phyloP scores from a whole-genome alignment of 2,797 vertebrate species.

The Siniperca obscura region DNA sequence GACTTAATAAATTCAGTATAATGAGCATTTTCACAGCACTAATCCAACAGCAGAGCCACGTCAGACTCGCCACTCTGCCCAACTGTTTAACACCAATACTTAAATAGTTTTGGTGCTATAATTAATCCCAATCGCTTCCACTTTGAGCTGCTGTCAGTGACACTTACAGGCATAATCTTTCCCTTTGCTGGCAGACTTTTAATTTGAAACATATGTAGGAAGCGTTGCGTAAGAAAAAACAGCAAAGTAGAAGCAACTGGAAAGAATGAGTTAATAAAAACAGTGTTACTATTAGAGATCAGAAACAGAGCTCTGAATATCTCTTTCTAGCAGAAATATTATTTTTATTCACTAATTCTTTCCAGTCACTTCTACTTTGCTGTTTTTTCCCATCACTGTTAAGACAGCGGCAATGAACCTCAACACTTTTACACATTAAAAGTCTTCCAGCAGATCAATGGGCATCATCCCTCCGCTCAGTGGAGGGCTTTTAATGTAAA shows the following conservation, averaged over 20 bases:
- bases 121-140: too few relatives aligned
- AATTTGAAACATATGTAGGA: neutral
- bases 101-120: too few relatives aligned
- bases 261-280: neutral
- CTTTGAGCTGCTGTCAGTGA: too few relatives aligned
- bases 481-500: too few relatives aligned
- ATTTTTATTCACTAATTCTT: neutral
- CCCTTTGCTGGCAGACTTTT: neutral
- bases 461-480: too few relatives aligned
- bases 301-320: neutral
- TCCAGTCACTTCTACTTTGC: neutral
- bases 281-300: neutral
- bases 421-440: neutral
- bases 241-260: too few relatives aligned
- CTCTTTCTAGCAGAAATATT: too few relatives aligned
- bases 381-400: too few relatives aligned
- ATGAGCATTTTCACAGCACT: too few relatives aligned
- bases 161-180: neutral
- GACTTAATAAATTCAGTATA: too few relatives aligned
- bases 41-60: too few relatives aligned
- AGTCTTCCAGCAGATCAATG: neutral
- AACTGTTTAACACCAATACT: too few relatives aligned
- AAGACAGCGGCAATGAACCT: neutral
- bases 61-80: neutral
- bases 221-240: neutral